Conservation (phyloP, 2,888 invertebrate species). For the Megastigmus dorsalis region DNA sequence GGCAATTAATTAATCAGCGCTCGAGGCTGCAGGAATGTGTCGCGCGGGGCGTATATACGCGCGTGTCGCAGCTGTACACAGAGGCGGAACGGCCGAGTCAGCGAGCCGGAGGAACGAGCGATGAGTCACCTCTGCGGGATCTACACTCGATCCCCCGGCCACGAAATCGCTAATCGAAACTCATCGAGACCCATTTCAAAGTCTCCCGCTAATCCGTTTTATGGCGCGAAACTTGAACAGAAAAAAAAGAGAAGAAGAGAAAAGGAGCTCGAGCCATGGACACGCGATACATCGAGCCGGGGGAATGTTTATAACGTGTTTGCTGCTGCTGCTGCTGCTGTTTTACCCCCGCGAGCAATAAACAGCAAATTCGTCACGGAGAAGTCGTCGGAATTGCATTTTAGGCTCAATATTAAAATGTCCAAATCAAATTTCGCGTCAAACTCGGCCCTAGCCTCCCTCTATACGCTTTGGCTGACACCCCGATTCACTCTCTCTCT, state of each 20-base stretch:
- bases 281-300: conserved; percentile 27
- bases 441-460: conserved; percentile 1
- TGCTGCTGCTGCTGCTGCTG: no score
- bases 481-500: no score
- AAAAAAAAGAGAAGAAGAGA: background rate
- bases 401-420: conserved; percentile 54
- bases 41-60: no score
- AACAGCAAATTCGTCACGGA: conserved; percentile 47
- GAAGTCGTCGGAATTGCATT: conserved; percentile 47
- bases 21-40: no score
- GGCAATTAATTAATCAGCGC: conserved; percentile 44
- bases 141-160: no score
- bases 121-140: conserved; percentile 25
- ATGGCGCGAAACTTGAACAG: conserved; percentile 6
- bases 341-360: conserved; percentile 35
- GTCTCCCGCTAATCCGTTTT: conserved; percentile 31
- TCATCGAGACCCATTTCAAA: conserved; percentile 38
- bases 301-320: conserved; percentile 33
- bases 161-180: conserved; percentile 52
- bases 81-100: conserved; percentile 45
- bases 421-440: conserved; percentile 55
- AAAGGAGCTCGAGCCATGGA: background rate
- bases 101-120: conserved; percentile 22
- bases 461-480: no score
- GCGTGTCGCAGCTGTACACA: no score